Conservation (phyloP, 2,888 invertebrate species). For the Dolichomitus sp. region DNA sequence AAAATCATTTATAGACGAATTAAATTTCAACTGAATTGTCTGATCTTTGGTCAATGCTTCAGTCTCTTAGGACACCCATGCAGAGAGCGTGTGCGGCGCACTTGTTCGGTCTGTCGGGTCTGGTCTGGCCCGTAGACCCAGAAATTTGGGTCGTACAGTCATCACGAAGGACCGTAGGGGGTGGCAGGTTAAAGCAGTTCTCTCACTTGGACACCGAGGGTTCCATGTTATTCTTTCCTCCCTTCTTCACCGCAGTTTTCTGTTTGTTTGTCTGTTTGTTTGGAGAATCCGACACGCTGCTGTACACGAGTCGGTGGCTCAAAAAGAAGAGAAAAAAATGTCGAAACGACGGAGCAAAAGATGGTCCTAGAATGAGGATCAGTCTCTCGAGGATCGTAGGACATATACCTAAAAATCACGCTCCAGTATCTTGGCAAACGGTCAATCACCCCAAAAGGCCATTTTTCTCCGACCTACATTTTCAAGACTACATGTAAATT, state of each 20-base stretch:
- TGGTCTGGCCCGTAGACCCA: constrained; percentile 13
- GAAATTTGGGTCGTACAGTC: constrained; percentile 57
- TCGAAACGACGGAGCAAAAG: constrained; percentile 1
- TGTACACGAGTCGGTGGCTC: constrained; percentile 24
- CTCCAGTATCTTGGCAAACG: neutral
- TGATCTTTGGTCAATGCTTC: constrained; percentile 14
- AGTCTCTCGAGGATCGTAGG: constrained; percentile 22
- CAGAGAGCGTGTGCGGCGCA: constrained; percentile 48
- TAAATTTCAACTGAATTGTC: neutral
- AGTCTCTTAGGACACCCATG: constrained; percentile 23
- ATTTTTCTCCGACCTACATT: constrained; percentile 7
- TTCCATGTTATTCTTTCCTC: constrained; percentile 27
- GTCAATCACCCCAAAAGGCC: constrained; percentile 18
- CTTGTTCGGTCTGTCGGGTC: constrained; percentile 37
- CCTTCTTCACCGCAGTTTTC: constrained; percentile 41
- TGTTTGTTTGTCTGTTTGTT: constrained; percentile 81
- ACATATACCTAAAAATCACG: neutral
- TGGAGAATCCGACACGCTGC: constrained; percentile 71
- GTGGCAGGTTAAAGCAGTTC: constrained; percentile 17
- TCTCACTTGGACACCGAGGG: constrained; percentile 22
- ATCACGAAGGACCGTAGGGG: constrained; percentile 45
- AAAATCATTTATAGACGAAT: neutral
- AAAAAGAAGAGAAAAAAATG: constrained; percentile 19
- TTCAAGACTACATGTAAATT: no score
- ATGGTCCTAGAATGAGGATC: constrained; percentile 16